A percentile compares a stretch with the other conserved stretches of the same genome.
Evolutionary conservation across 2,113 vertebrate species (phyloP).

Genomic region (Haemorhous mexicanus): DNA sequence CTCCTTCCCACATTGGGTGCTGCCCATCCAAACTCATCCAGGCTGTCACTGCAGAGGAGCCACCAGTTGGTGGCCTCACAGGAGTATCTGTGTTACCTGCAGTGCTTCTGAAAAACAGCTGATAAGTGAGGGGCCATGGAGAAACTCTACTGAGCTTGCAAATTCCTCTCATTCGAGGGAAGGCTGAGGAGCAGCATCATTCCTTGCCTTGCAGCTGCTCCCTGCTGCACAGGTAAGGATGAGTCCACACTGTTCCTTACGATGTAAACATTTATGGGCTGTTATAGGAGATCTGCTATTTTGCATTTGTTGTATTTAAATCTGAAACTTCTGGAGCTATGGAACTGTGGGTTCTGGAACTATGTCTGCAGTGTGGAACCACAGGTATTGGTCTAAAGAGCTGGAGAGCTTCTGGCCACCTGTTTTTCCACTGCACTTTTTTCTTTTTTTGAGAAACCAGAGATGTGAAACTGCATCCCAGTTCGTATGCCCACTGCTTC

Average conservation of each 20-base stretch:
- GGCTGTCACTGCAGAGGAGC: not conserved
- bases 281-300: not conserved
- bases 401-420: not conserved
- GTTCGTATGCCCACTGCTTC: not conserved
- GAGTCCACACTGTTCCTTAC: not conserved
- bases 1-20: not conserved
- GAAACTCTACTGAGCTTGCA: not conserved
- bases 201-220: not conserved
- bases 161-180: not conserved
- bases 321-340: not conserved
- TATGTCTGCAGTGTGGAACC: not conserved
- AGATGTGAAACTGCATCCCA: not conserved
- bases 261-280: not conserved
- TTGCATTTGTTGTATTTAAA: not conserved
- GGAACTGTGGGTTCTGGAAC: not conserved
- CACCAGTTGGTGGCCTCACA: not conserved
- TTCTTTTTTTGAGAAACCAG: not conserved
- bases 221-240: not conserved
- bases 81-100: not conserved
- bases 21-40: not conserved
- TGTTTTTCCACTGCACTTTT: not conserved
- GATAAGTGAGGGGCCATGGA: not conserved
- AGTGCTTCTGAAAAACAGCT: not conserved
- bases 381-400: not conserved
- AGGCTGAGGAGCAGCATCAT: not conserved